Evolutionary conservation across 2,797 vertebrate genomes (phyloP), one percentile per base, ranked within the genome.

Genomic region (Coracias cyanogaster): DNA sequence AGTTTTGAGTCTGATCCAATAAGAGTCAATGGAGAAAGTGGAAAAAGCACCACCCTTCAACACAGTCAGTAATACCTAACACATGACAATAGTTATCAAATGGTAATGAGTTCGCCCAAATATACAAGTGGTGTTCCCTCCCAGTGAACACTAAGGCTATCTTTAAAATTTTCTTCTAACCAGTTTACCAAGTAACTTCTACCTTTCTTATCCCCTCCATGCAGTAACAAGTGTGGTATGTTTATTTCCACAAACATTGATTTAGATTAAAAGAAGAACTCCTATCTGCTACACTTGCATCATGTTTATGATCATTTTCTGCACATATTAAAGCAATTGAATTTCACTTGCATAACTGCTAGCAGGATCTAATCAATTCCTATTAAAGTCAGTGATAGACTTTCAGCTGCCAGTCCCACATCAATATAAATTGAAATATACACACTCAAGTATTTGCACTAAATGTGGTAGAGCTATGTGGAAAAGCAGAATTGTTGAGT

Each of bases 341-440:
- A 94, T 95, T 95, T 90, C 78, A 77, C 90, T 93, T 82, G 55
- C 70, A 28, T 71, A 94, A 82, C n/a, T 84, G 55, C 81, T 78
- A 91, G 62, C 17, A 93, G 66, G 62, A 90, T 78, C 58, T 88
- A 91, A 96, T 95, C 90, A 95, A 94, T 96, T 96, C 67, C 78
- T 74, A 94, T 82, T 94, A 86, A 96, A 94, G 70, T 64, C 87
- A 89, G 80, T 64, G 91, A 86, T 55, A 84, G 70, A 82, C 48
- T 92, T 95, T 76, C 64, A 89, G 62, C 64, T 95, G 86, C 64
- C 2, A 9, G 85, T 58, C 64, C 60, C 33, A 41, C 62, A 90
- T 55, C 88, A 94, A 93, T 82, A 72, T 46, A 57, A 73, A 84
- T 15, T 83, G 61, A 94, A 84, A 83, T 29, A 81, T 18, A n/a